Base-by-base conservation (phyloP, 2,888 invertebrate species). In the Epirrita christyi region DNA sequence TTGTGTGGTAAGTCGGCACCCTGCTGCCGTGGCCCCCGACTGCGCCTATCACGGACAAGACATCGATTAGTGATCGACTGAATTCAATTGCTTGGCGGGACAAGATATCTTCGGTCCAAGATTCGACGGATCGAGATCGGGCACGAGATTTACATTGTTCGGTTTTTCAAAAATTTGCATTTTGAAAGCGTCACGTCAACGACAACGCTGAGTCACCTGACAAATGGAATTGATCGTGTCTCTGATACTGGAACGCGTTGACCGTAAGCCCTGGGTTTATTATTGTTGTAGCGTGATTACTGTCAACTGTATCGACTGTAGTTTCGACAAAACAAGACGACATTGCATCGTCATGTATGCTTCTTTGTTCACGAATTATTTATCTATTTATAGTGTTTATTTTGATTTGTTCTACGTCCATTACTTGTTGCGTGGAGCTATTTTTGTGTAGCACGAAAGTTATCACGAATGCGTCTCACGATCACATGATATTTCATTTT, bases 1-100 rank as follows among this genome's bases (percentile, higher is more conserved):
- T 92, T 92, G 92, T 92, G 92, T 91, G 91, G 92, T 91, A 90
- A 91, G 91, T 87, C 91, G 90, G 92, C 92, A 90, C 90, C 92
- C 92, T 90, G 89, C 91, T 85, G 91, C 87, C 90, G 89, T 66
- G 92, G 89, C 78, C 91, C 88, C 91, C 90, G 81, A 90, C 91
- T 78, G 92, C 75, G 91, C 85, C 87, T 90, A 91, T 92, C 92
- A 88, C 91, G 89, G 90, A 87, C 92, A 89, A 91, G 88, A 91
- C 92, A 91, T 91, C 92, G 92, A 92, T 92, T 92, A 92, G 92
- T 90, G 92, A 91, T 92, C 91, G 90, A 91, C 90, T 85, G 91
- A 90, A 91, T 91, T 91, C 92, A 92, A 91, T 92, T 91, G 91
- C 90, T 86, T 87, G 83, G 83, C 82, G 83, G 85, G 89, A 90